These are phyloP conservation scores for Cliona cf. orientalis DNA, from an alignment of 37 sponge, comb jelly and placozoan genomes.

Conservation along the genomic window DNA sequence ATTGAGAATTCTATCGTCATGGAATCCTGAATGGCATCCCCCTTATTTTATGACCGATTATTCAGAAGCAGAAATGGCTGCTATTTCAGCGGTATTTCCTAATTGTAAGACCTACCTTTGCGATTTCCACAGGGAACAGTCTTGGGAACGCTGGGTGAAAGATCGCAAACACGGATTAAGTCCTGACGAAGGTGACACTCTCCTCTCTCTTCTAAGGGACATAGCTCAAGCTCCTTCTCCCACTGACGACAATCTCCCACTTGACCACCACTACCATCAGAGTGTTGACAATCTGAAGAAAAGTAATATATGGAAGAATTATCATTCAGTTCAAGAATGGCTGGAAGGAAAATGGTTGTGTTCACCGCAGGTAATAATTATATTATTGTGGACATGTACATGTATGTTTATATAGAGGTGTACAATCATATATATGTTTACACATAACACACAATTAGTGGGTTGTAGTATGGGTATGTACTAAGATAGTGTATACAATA, in stretches of 20 bases:
- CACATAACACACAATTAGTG: not conserved
- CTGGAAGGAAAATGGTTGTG: constrained; percentile 23
- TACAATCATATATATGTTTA: not conserved
- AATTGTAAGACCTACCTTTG: constrained; percentile 26
- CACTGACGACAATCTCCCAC: not conserved
- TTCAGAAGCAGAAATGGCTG: no score
- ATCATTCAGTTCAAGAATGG: constrained; percentile 16
- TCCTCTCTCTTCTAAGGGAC: constrained; percentile 28
- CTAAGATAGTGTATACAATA: not conserved
- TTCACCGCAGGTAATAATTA: constrained; percentile 7
- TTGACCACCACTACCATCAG: not conserved
- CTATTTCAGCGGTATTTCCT: constrained; percentile 21
- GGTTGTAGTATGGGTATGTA: not conserved
- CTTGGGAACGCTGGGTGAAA: constrained; percentile 47
- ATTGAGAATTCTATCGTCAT: constrained; percentile 12
- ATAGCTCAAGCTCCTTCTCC: constrained; percentile 21
- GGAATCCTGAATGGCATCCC: constrained; percentile 54
- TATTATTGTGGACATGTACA: not conserved
- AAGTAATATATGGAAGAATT: constrained; percentile 26
- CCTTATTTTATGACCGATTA: no score
- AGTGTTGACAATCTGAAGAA: not conserved
- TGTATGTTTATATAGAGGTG: no score
- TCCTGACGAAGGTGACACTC: constrained; percentile 19
- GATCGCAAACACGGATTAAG: constrained; percentile 45
- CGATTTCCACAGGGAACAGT: constrained; percentile 57